Conservation (phyloP, 2,888 invertebrate species). For the Mythimna loreyi region DNA sequence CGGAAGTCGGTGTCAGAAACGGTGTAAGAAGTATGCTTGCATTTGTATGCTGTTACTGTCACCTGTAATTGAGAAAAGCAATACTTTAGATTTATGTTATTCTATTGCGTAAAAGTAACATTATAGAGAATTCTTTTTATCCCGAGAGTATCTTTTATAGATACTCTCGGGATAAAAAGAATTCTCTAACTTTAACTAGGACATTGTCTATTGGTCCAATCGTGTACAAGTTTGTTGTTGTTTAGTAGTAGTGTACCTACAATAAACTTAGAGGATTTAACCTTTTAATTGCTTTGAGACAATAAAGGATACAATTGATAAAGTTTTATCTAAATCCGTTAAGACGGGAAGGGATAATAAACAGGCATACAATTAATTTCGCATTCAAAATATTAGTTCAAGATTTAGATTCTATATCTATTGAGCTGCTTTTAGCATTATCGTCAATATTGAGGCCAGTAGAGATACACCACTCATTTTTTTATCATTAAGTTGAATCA, state of each 20-base stretch:
- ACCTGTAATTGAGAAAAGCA: conserved; percentile 45
- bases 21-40: conserved; percentile 25
- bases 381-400: neutral
- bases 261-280: too few species aligned
- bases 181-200: neutral
- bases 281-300: too few species aligned
- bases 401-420: neutral
- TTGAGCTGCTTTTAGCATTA: neutral
- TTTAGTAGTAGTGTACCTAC: too few species aligned
- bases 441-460: neutral
- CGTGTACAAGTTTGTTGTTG: too few species aligned
- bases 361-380: too few species aligned
- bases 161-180: neutral
- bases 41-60: conserved; percentile 54
- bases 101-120: neutral
- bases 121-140: too few species aligned
- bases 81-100: neutral
- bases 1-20: conserved; percentile 9
- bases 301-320: too few species aligned
- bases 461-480: too few species aligned
- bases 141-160: neutral
- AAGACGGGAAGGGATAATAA: neutral
- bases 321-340: too few species aligned
- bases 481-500: neutral
- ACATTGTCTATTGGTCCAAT: neutral